These are phyloP conservation scores for Lasioglossum albipes DNA, from an alignment of 1,140 invertebrate species.

Conservation along the genomic window DNA sequence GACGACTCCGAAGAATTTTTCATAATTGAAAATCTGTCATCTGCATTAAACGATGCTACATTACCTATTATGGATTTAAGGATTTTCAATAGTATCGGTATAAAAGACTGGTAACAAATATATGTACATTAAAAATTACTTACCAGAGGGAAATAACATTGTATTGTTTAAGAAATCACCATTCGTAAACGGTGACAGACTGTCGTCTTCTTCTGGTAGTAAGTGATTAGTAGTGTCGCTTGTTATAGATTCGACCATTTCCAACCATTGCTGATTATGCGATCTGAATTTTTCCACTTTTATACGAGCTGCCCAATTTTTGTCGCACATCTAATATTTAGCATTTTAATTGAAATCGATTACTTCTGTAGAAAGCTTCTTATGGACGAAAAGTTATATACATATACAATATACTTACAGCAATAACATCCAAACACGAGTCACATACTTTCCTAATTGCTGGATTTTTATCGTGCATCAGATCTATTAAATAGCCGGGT, in stretches of 20 bases:
- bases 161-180: constrained; percentile 86
- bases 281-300: constrained; percentile 96
- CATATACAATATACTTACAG: constrained; percentile 80
- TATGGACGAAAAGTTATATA: constrained; percentile 7
- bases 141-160: constrained; percentile 85
- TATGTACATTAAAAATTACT: constrained; percentile 36
- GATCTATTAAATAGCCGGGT: constrained; percentile 97
- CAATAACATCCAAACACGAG: constrained; percentile 94
- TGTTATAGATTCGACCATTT: constrained; percentile 91
- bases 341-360: constrained; percentile 17
- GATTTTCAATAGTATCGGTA: neutral
- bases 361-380: constrained; percentile 11
- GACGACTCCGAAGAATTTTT: constrained; percentile 77
- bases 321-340: constrained; percentile 86
- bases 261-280: constrained; percentile 98
- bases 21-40: constrained; percentile 77
- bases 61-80: constrained; percentile 68
- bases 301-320: constrained; percentile 94
- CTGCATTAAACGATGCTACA: constrained; percentile 73
- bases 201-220: constrained; percentile 82
- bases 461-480: constrained; percentile 98
- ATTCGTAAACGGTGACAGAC: constrained; percentile 86
- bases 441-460: constrained; percentile 96
- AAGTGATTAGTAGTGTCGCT: constrained; percentile 80
- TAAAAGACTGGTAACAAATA: constrained; percentile 11